Base-by-base conservation (phyloP, 2,888 invertebrate genomes). In the Carterocephalus palaemon region DNA sequence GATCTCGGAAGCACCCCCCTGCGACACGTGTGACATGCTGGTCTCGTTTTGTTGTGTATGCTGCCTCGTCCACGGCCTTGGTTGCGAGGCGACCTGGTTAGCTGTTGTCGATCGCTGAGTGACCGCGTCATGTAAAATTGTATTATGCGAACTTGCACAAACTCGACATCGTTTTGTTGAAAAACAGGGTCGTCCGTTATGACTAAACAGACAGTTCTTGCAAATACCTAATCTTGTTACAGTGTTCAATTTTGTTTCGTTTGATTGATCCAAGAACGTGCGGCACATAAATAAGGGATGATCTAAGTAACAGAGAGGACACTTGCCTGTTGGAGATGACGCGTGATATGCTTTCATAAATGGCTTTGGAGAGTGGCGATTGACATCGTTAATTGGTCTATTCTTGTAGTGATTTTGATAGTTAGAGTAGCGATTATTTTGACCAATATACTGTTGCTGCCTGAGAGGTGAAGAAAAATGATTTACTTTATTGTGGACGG, bases 211-310 rank as follows among this genome's bases (percentile, higher is more conserved):
- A 29, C 29, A 29, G 13, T 12, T 29, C 13, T 13, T 7, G 29
- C 29, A 29, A 29, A 29, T 12, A 29, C 13, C 13, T 15, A 29
- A 29, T 15, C 13, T 24, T 9, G 9, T 24, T 2, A 16, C 16
- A 9, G 36, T 36, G 3, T 8, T 24, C 6, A 23, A 8, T 9
- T 15, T 8, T 2, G 2, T 15, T 8, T 9, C n/a, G 3, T 13
- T 13, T 23, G 23, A 4, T 23, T 23, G 13, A 8, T 23, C 23
- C 13, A 36, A 36, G n/a, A 36, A 36, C 15, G 4, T 8, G 3
- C 8, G 5, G 9, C 36, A 36, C 23, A 36, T 36, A 36, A 36
- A 36, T 23, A 8, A 23, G 15, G 10, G 36, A 3, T 36, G 24
- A 5, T 36, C 16, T 20, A 19, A 13, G 10, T 12, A 12, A 2